Base-by-base conservation (phyloP, 2,888 invertebrate genomes). In the Augochlorella aurata region DNA sequence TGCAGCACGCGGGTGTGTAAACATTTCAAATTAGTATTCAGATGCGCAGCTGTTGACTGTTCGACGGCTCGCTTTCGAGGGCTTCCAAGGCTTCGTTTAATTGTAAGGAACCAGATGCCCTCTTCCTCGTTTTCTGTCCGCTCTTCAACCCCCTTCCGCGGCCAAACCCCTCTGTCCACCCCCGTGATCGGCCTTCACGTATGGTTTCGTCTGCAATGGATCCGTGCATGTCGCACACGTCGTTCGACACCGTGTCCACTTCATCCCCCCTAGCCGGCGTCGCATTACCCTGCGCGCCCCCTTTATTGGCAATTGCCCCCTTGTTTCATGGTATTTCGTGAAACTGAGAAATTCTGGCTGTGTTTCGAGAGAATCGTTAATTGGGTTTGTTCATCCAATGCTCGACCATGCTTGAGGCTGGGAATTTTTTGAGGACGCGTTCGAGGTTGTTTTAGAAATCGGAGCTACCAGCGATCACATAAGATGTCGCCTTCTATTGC, bases 1-100 rank as follows among this genome's bases (percentile, higher is more conserved):
- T 85, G 82, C 74, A 79, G 79, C 58, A 85, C 89, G 89, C 89
- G 85, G 83, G 91, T 92, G 92, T 93, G 92, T 92, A 93, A 93
- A 93, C 92, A 93, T 93, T 93, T 90, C 88, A 91, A 93, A 93
- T 93, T 93, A 93, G 92, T 92, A 93, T 93, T 93, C 92, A 90
- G 91, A 92, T 91, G 91, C 90, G 92, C 93, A 93, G 93, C 93
- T 93, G 93, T 92, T 91, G 92, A 92, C 91, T 90, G 90, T 90
- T 90, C 89, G 90, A 90, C 88, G 90, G 90, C 87, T 91, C 90
- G 89, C 88, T 91, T 85, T 91, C 91, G 91, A 92, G 89, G 90
- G 91, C 91, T 92, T 93, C 92, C 90, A 90, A 92, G 93, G 92
- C 93, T 93, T 93, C 93, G 92, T 92, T 93, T 93, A 93, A 93